Conservation (phyloP, 2,797 vertebrate genomes). For the Catamblyrhynchus diadema region DNA sequence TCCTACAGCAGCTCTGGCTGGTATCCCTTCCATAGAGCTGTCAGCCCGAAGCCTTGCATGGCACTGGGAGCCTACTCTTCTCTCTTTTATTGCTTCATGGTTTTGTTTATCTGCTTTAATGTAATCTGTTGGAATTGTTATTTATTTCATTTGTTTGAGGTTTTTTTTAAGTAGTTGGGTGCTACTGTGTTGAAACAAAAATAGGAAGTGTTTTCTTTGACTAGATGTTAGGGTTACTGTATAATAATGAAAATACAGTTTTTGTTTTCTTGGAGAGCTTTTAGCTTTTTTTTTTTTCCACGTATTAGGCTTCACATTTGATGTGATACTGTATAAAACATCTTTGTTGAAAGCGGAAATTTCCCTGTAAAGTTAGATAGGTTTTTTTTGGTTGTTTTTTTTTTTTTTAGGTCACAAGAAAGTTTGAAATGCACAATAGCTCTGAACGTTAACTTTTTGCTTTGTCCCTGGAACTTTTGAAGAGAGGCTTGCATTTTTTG, state of each 20-base stretch:
- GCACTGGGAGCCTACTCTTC: not conserved
- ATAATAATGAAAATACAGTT: not conserved
- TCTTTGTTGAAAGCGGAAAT: not conserved
- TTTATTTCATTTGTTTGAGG: not conserved
- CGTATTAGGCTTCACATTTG: not conserved
- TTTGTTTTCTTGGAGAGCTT: not conserved
- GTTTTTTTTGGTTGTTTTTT: not conserved
- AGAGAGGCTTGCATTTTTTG: constrained; percentile 11
- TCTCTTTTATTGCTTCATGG: not conserved
- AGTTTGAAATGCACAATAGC: not conserved
- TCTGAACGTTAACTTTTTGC: constrained; percentile 41
- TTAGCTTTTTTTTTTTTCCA: not conserved
- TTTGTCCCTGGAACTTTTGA: constrained; percentile 24
- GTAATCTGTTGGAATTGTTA: not conserved
- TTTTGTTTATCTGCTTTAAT: not conserved
- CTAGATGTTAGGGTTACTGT: not conserved
- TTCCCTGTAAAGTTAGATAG: not conserved
- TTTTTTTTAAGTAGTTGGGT: not conserved
- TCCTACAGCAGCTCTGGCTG: not conserved
- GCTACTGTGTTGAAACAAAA: not conserved
- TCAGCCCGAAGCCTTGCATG: not conserved
- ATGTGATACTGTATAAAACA: not conserved
- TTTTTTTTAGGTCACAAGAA: not conserved
- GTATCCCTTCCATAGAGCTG: no score
- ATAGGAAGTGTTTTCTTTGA: not conserved